phyloP scores from a whole-genome alignment of 1,140 invertebrate species.

The Leptinotarsa undecemlineata region DNA sequence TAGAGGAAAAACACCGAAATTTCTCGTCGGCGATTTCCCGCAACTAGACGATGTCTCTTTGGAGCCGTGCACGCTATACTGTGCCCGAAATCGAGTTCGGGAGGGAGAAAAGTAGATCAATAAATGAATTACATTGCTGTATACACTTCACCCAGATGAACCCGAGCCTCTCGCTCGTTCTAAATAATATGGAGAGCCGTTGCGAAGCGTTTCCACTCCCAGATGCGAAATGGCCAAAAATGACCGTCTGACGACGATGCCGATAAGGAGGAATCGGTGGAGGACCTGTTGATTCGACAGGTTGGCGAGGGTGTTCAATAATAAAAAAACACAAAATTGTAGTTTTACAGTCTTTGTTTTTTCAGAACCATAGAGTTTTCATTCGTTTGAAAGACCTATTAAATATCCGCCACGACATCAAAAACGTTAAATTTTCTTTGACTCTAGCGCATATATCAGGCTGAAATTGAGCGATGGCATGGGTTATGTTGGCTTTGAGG shows the following conservation, averaged over 20 bases:
- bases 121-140: constrained; percentile 55
- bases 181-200: neutral
- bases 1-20: neutral
- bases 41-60: constrained; percentile 2
- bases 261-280: neutral
- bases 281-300: neutral
- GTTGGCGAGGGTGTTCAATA: neutral
- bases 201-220: neutral
- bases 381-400: too few species aligned
- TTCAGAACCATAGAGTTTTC: too few species aligned
- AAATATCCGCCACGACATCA: too few species aligned
- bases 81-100: constrained; percentile 7
- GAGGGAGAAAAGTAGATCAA: constrained; percentile 53
- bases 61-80: constrained; percentile 6
- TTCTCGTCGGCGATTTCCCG: neutral
- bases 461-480: too few species aligned
- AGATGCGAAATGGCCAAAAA: neutral
- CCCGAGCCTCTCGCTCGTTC: constrained; percentile 21
- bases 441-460: too few species aligned
- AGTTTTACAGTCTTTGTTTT: too few species aligned
- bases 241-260: neutral
- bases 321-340: too few species aligned
- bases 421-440: too few species aligned
- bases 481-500: too few species aligned
- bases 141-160: constrained; percentile 49